Conservation (phyloP, 1,140 invertebrate species). For the Apis cerana region DNA sequence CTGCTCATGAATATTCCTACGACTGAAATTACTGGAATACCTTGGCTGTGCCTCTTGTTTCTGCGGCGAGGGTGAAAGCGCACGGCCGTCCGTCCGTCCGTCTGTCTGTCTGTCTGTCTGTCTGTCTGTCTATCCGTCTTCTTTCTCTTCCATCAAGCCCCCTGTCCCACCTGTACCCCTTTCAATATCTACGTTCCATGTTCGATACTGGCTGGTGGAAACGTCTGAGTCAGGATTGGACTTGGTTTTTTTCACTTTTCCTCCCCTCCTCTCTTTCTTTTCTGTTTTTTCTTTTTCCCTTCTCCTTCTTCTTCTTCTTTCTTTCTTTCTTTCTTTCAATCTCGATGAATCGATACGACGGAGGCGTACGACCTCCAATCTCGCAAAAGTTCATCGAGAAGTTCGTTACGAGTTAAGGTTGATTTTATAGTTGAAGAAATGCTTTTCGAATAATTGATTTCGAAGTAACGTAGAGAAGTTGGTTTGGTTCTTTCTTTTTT, state of each 20-base stretch:
- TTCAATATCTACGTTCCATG: neutral
- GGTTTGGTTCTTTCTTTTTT: neutral
- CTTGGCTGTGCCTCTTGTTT: constrained; percentile 60
- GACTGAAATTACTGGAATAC: constrained; percentile 72
- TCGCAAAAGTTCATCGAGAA: neutral
- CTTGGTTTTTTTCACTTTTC: neutral
- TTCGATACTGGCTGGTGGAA: neutral
- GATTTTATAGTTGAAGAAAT: too few species aligned
- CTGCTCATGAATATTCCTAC: constrained; percentile 78
- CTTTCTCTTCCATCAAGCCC: neutral
- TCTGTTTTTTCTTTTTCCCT: neutral
- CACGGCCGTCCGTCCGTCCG: constrained; percentile 9
- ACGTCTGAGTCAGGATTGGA: neutral
- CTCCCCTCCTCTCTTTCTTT: neutral
- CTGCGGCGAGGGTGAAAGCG: constrained; percentile 40
- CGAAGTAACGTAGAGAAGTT: neutral
- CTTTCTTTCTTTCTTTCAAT: neutral
- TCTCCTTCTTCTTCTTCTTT: neutral
- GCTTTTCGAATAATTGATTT: neutral
- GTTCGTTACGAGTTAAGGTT: neutral
- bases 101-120: neutral
- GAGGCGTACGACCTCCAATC: neutral
- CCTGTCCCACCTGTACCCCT: neutral
- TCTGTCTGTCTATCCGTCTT: neutral
- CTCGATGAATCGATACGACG: neutral